These are phyloP conservation scores for Andricus curvator DNA, from an alignment of 2,888 invertebrate species.

Conservation along the genomic window DNA sequence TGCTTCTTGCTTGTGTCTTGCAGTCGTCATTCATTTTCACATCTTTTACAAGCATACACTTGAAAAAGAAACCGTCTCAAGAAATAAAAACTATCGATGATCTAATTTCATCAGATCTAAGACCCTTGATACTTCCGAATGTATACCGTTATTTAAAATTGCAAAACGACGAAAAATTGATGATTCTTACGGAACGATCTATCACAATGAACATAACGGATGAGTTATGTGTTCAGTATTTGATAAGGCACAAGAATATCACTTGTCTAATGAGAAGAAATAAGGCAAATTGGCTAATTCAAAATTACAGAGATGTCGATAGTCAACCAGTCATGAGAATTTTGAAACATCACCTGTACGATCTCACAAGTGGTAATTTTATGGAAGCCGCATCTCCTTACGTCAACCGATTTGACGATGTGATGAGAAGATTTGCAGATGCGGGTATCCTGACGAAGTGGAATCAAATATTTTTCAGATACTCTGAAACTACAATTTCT, in stretches of 20 bases:
- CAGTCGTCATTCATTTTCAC: too few species aligned
- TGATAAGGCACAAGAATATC: not conserved
- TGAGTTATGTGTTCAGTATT: not conserved
- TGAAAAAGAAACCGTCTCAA: too few species aligned
- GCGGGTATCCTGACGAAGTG: not conserved
- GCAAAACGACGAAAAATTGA: too few species aligned
- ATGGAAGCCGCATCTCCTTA: not conserved
- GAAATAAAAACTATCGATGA: not conserved
- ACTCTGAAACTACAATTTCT: not conserved
- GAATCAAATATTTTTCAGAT: rapidly evolving
- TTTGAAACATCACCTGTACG: not conserved
- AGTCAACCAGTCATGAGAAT: not conserved
- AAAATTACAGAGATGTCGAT: not conserved
- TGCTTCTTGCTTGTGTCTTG: too few species aligned
- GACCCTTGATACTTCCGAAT: not conserved
- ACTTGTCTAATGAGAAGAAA: not conserved
- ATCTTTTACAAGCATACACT: too few species aligned
- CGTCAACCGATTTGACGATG: not conserved
- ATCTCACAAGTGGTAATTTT: not conserved
- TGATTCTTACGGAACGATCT: too few species aligned
- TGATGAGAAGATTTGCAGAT: not conserved
- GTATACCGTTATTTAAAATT: rapidly evolving
- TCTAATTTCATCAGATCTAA: not conserved
- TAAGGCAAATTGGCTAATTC: not conserved
- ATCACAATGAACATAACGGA: not conserved